Evolutionary conservation across 2,113 vertebrate species (phyloP).

Genomic region (Columbina picui): DNA sequence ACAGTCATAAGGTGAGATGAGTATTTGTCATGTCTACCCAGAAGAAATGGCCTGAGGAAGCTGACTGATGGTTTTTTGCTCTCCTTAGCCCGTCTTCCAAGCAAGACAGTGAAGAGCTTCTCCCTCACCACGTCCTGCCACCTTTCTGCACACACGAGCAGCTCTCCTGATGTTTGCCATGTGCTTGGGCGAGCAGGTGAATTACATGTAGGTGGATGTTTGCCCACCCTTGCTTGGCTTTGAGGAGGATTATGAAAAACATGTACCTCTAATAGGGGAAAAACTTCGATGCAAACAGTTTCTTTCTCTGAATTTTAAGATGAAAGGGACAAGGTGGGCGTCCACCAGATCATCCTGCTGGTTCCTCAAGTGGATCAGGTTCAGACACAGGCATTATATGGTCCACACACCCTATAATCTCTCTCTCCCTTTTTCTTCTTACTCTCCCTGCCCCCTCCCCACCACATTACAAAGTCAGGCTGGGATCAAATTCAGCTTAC

Average conservation of each 20-base stretch:
- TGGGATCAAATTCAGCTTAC: constrained; percentile 41
- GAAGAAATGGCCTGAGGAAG: constrained; percentile 1
- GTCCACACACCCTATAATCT: background rate
- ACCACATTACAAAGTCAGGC: constrained; percentile 1
- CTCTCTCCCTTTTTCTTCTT: background rate
- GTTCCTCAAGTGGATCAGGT: constrained; percentile 28
- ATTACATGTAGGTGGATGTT: background rate
- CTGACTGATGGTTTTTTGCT: background rate
- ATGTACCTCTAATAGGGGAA: background rate
- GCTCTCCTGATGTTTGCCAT: background rate
- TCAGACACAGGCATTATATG: constrained; percentile 3
- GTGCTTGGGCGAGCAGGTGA: background rate
- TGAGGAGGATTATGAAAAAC: background rate
- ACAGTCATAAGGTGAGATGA: constrained; percentile 32
- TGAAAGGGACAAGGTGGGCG: background rate
- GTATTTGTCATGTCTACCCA: constrained; percentile 40
- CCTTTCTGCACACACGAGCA: background rate
- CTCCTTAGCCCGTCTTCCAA: background rate
- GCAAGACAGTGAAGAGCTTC: background rate
- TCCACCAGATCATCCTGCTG: background rate
- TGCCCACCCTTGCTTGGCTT: background rate
- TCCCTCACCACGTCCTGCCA: background rate
- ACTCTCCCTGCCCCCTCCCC: background rate
- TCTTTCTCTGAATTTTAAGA: background rate
- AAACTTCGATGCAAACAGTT: background rate